phyloP scores from a whole-genome alignment of 92 coral and sea anemone genomes.

The Micromussa lordhowensis region DNA sequence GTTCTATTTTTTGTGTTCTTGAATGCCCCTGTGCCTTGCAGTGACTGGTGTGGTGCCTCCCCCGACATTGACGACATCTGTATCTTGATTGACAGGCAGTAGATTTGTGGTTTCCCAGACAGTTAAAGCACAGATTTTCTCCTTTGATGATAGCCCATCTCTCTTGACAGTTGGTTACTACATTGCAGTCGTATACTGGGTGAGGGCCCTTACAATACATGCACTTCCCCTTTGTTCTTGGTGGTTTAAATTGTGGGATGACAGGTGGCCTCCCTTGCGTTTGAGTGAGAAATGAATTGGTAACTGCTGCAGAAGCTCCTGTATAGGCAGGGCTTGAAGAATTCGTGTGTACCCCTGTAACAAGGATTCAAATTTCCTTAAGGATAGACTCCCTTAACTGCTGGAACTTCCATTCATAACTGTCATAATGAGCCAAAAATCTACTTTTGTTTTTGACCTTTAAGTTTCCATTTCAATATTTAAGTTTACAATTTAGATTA shows the following conservation, averaged over 20 bases:
- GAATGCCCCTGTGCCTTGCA: slow-evolving; percentile 51
- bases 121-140: slow-evolving; percentile 24
- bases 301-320: background rate
- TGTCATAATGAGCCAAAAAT: no score
- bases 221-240: slow-evolving; percentile 26
- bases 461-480: no score
- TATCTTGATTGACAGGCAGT: slow-evolving; percentile 24
- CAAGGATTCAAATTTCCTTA: slow-evolving; percentile 52
- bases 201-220: slow-evolving; percentile 54
- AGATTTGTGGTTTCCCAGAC: slow-evolving; percentile 22
- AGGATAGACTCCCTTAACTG: slow-evolving; percentile 55
- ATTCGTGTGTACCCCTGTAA: slow-evolving; percentile 26
- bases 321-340: background rate
- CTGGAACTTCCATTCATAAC: slow-evolving; percentile 63
- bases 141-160: slow-evolving; percentile 15
- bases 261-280: slow-evolving; percentile 5
- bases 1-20: no score
- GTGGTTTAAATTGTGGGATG: background rate
- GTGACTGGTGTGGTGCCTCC: slow-evolving; percentile 40
- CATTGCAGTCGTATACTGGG: slow-evolving; percentile 38
- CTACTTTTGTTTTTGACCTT: no score
- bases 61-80: slow-evolving; percentile 24
- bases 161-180: slow-evolving; percentile 21
- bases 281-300: slow-evolving; percentile 35
- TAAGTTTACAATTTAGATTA: no score